These are phyloP conservation scores for Acanthochromis polyacanthus DNA, from an alignment of 2,113 vertebrate genomes.

Conservation along the genomic window DNA sequence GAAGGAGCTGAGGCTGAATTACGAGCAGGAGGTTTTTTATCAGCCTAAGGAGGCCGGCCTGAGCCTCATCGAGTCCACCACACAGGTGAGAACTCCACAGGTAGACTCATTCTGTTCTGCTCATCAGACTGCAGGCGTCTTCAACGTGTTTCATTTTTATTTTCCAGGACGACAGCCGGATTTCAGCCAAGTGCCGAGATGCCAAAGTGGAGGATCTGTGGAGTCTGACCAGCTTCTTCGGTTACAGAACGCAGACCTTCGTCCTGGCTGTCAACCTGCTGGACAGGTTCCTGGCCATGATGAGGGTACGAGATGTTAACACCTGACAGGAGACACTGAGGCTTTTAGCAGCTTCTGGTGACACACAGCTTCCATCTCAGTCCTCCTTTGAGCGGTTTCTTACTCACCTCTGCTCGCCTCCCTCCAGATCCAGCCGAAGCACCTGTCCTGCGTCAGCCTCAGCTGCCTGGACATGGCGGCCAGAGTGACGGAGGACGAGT, in stretches of 20 bases:
- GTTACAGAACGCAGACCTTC: constrained; percentile 95
- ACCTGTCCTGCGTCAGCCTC: constrained; percentile 96
- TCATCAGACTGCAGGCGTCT: background rate
- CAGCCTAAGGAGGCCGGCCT: constrained; percentile 92
- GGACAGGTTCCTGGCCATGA: constrained; percentile 96
- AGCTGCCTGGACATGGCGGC: constrained; percentile 95
- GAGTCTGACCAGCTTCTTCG: constrained; percentile 96
- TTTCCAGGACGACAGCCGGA: constrained; percentile 86
- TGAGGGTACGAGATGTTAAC: constrained; percentile 87
- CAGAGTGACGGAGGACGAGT: constrained; percentile 90
- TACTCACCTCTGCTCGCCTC: background rate
- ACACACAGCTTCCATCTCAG: background rate
- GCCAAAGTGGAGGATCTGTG: constrained; percentile 95
- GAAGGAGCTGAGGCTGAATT: constrained; percentile 90
- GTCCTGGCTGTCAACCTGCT: constrained; percentile 96
- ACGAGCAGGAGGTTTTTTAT: constrained; percentile 90
- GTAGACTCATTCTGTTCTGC: no score
- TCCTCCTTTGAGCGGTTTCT: background rate
- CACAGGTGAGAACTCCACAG: constrained; percentile 81
- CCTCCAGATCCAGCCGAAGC: constrained; percentile 93
- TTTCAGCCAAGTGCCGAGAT: constrained; percentile 92
- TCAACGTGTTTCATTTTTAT: background rate
- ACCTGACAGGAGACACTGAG: background rate
- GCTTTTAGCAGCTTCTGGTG: no score
- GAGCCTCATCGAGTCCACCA: constrained; percentile 89